These are phyloP conservation scores for Agelastica alni DNA, from an alignment of 2,888 invertebrate species.

Conservation along the genomic window DNA sequence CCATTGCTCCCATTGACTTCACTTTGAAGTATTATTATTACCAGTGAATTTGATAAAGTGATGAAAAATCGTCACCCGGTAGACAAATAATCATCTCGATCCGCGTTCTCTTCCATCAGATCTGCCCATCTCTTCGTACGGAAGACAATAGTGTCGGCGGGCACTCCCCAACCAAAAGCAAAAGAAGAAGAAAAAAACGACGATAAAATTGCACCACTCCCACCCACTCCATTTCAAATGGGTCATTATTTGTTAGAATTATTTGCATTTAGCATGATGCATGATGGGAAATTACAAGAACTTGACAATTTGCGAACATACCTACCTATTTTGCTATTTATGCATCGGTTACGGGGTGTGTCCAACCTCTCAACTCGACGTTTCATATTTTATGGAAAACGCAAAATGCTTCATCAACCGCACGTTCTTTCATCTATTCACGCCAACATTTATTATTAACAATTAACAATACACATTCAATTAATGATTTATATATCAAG, in stretches of 20 bases:
- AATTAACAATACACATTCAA: no score
- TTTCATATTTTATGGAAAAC: no score
- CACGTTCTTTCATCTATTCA: no score
- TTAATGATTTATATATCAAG: no score
- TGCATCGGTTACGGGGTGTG: conserved; percentile 1
- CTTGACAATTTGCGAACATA: conserved; percentile 18
- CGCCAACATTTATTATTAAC: no score
- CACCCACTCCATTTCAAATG: conserved; percentile 22
- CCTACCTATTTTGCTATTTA: conserved; percentile 14
- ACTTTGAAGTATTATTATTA: no score
- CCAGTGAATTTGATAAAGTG: no score
- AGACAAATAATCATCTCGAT: no score
- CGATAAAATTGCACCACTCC: conserved; percentile 27
- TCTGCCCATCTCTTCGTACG: conserved; percentile 27
- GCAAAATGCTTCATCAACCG: no score
- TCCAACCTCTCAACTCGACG: no score
- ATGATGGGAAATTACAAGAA: conserved; percentile 20
- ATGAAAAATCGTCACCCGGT: conserved; percentile 16
- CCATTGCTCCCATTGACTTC: no score
- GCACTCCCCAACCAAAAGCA: conserved; percentile 16
- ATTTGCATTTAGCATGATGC: conserved; percentile 23
- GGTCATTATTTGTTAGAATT: conserved; percentile 26
- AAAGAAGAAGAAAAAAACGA: conserved; percentile 14
- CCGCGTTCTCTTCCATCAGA: conserved; percentile 15
- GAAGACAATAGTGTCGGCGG: conserved; percentile 28